These are phyloP conservation scores for Syngnathus rostellatus DNA, from an alignment of 2,797 vertebrate genomes.

Conservation along the genomic window DNA sequence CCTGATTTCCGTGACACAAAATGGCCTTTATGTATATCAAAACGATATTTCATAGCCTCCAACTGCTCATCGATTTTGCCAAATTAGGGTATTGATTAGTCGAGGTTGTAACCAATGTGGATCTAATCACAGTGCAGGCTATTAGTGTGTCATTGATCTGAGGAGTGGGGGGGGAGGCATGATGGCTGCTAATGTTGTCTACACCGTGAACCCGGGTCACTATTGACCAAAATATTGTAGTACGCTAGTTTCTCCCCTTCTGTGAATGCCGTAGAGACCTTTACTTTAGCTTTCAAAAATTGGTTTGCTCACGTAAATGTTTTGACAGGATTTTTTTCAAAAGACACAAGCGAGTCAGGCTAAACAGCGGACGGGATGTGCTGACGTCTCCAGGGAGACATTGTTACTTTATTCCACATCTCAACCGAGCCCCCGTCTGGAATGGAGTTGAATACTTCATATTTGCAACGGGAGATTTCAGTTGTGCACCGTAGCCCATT, in stretches of 20 bases:
- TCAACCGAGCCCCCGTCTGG: not conserved
- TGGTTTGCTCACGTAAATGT: not conserved
- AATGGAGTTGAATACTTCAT: slow-evolving; percentile 3
- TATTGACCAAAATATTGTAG: not conserved
- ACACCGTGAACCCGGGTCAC: not conserved
- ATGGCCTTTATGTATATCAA: not conserved
- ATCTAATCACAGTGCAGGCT: not conserved
- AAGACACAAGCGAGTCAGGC: not conserved
- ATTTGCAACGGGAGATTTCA: not conserved
- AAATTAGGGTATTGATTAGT: slow-evolving; percentile 5
- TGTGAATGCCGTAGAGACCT: not conserved
- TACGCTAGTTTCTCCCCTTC: not conserved
- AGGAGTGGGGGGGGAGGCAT: not conserved
- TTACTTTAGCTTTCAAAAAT: not conserved
- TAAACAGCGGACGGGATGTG: not conserved
- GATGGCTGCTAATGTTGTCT: not conserved
- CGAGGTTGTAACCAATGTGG: not conserved
- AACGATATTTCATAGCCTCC: not conserved
- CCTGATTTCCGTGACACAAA: not conserved
- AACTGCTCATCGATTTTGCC: slow-evolving; percentile 1
- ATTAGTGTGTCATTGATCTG: not conserved
- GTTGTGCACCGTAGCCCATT: not conserved
- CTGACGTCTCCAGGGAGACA: not conserved
- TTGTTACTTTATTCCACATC: slow-evolving; percentile 2
- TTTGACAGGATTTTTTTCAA: not conserved